These are phyloP conservation scores for Thecocarcelia acutangulata DNA, from an alignment of 2,888 invertebrate genomes.

Conservation along the genomic window DNA sequence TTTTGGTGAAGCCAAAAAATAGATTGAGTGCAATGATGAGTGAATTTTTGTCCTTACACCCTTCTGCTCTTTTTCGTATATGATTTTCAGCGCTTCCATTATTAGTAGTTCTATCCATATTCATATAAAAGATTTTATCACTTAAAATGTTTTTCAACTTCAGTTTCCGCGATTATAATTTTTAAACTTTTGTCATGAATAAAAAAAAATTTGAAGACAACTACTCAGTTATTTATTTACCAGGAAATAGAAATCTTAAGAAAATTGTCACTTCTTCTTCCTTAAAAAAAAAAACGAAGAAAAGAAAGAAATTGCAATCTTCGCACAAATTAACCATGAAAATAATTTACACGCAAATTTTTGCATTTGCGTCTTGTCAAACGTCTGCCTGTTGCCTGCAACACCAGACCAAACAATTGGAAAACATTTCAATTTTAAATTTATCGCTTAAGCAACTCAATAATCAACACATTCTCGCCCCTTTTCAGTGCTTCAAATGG, in stretches of 20 bases:
- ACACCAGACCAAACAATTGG: conserved; percentile 19
- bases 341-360: conserved; percentile 42
- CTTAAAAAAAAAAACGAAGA: too few species aligned
- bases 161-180: conserved; percentile 3
- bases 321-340: conserved; percentile 47
- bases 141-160: background rate
- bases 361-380: conserved; percentile 29
- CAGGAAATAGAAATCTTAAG: conserved; percentile 36
- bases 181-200: conserved; percentile 17
- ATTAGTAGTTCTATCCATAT: too few species aligned
- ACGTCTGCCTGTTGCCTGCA: conserved; percentile 20
- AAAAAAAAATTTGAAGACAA: conserved; percentile 10
- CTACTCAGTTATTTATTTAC: conserved; percentile 22
- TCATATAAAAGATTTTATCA: too few species aligned
- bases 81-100: too few species aligned
- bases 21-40: too few species aligned
- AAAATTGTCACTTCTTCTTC: conserved; percentile 15
- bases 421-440: conserved; percentile 60
- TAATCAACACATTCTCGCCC: conserved; percentile 40
- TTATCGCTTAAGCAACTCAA: conserved; percentile 46
- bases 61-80: too few species aligned
- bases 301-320: conserved; percentile 27
- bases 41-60: too few species aligned
- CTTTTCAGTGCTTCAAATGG: conserved; percentile 16
- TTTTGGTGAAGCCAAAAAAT: too few species aligned